Conservation (phyloP, 1,140 invertebrate species). For the Cardiocondyla obscurior region DNA sequence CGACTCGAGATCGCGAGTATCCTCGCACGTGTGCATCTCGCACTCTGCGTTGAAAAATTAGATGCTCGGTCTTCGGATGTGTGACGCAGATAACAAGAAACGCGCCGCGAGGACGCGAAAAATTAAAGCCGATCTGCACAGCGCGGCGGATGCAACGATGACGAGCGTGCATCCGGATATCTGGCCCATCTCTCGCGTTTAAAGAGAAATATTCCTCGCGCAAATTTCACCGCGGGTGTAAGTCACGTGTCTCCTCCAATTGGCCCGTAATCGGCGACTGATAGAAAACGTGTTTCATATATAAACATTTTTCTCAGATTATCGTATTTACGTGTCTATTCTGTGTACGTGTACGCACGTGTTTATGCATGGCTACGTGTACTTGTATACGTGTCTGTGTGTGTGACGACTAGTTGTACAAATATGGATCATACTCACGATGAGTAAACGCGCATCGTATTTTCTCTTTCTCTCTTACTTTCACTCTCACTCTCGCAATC, state of each 20-base stretch:
- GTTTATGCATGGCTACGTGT: background rate
- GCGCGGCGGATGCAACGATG: constrained; percentile 21
- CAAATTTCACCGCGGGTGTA: background rate
- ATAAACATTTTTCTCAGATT: constrained; percentile 61
- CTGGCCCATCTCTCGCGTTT: background rate
- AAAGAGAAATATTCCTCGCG: background rate
- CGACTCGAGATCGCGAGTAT: background rate
- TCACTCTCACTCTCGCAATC: background rate
- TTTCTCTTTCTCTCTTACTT: background rate
- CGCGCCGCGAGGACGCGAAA: background rate
- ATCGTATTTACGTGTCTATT: background rate
- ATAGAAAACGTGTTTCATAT: constrained; percentile 59
- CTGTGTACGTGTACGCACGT: background rate
- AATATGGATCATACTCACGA: constrained; percentile 47
- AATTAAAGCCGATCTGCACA: constrained; percentile 18
- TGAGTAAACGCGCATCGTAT: background rate
- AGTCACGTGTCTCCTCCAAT: constrained; percentile 19
- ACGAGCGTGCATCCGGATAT: background rate
- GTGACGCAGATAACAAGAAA: constrained; percentile 10
- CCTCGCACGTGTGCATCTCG: background rate
- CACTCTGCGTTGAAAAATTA: background rate
- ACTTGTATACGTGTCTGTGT: background rate
- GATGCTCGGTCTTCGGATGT: background rate
- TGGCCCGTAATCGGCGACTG: constrained; percentile 53
- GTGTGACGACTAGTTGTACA: constrained; percentile 57